Conservation (phyloP, 2,888 invertebrate genomes). For the Napeogenes inachia region DNA sequence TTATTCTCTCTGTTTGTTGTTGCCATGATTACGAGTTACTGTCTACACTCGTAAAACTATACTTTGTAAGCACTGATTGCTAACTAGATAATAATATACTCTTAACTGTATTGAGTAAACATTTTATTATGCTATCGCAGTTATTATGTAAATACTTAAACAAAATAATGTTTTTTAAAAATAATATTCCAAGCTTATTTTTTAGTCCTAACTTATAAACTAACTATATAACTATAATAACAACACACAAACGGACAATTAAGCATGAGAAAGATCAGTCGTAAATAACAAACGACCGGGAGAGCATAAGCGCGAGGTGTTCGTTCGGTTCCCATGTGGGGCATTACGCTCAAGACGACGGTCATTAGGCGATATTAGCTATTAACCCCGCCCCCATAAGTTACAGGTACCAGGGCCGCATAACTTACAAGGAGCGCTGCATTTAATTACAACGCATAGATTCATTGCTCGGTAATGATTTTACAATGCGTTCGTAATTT, state of each 20-base stretch:
- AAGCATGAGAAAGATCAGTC: slow-evolving; percentile 37
- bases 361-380: slow-evolving; percentile 78
- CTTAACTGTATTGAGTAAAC: no score
- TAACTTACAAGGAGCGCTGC: slow-evolving; percentile 53
- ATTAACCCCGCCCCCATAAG: slow-evolving; percentile 62
- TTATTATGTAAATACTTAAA: no score
- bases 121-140: no score
- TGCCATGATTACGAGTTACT: slow-evolving; percentile 5
- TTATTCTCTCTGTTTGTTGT: slow-evolving; percentile 28
- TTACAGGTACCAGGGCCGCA: slow-evolving; percentile 32
- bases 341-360: slow-evolving; percentile 71
- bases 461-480: slow-evolving; percentile 11
- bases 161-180: no score
- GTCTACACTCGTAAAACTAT: no score
- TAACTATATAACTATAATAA: neutral
- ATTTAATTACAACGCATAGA: slow-evolving; percentile 20
- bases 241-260: slow-evolving; percentile 29
- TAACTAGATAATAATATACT: no score
- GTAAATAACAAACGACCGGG: slow-evolving; percentile 46
- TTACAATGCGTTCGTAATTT: neutral
- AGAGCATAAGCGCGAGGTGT: slow-evolving; percentile 45
- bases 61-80: no score
- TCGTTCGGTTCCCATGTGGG: slow-evolving; percentile 59
- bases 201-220: no score
- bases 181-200: no score